Base-by-base conservation (phyloP, 92 coral and sea anemone species). In the Parazoanthus darwini region DNA sequence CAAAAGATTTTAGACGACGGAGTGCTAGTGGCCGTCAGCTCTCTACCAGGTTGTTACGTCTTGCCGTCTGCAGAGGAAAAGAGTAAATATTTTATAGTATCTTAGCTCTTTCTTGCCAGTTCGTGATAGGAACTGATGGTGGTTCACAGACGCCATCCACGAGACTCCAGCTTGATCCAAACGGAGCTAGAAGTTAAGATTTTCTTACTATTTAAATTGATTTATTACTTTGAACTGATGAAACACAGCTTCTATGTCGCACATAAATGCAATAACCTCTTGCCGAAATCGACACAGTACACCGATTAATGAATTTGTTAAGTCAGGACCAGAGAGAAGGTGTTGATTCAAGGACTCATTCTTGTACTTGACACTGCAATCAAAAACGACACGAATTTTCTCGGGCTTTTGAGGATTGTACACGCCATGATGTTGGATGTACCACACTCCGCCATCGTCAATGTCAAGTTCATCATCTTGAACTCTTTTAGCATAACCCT, bases 371-470 rank as follows among this genome's bases (percentile, higher is more conserved):
- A 88, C 85, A 46, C 88, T 74, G 67, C 85, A 81, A 56, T 88
- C 82, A 78, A 91, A 91, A 59, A 91, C 91, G n/a, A 91, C 74
- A 44, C 91, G 63, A 44, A 91, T 91, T 46, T 88, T 91, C 46
- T 82, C 77, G 6, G 89, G 86, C 76, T 84, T 91, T 79, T 86
- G 81, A 20, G 93, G 90, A 84, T 91, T 82, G 80, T 84, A 89
- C 80, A 89, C 87, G 63, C 83, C 89, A 63, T 91, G 93, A 42
- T 91, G 91, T 36, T 91, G 93, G 22, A 88, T 88, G 72, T 88
- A 88, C 93, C 91, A 91, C 82, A 26, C 22, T 26, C 70, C 36
- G 43, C 89, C 83, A 63, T 85, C 86, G 63, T 63, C 83, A 9
- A 59, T 54, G 23, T 25, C 83, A 66, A 50, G 22, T 14, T 82